Evolutionary conservation across 1,140 invertebrate genomes (phyloP), one percentile per base, ranked within the genome.

Genomic region (Sipha flava): DNA sequence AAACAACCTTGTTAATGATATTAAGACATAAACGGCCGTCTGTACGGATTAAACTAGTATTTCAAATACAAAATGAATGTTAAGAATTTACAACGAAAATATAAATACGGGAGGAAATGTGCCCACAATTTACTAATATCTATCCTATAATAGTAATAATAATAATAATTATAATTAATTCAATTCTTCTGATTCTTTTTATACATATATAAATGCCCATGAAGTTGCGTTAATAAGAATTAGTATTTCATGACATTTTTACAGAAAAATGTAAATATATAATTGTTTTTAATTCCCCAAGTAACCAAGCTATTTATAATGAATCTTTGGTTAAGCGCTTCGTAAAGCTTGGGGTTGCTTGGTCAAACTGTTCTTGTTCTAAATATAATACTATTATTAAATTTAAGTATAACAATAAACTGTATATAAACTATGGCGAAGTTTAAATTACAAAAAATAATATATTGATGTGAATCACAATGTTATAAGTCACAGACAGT

Each of bases 271-370:
- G 34, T 75, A n/a, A 43, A 18, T 57, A 2, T 49, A 31, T 49
- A 52, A 73, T 21, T 73, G 29, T 77, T 40, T 77, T 34, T n/a
- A 57, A 23, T 54, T 75, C 49, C 73, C 72, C 73, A 31, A 59
- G 52, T 77, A 40, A 77, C 73, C 34, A 34, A 57, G 52, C 47
- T 57, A 37, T 77, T 34, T 40, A 59, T 59, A 57, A 59, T 57
- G 52, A 59, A 57, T 77, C 73, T 77, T 77, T 77, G 73, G 73
- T 77, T 77, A 77, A 57, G 43, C 31, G n/a, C 49, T 54, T 75
- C 26, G 29, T 37, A 57, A 57, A 75, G 70, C 70, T 73, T 73
- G 31, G 70, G 31, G 73, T 77, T 77, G 34, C 49, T 77, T 77
- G 26, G 34, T 57, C 73, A 57, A 52, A 77, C 52, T 34, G 5